Evolutionary conservation across 2,113 vertebrate genomes (phyloP), one percentile per base, ranked within the genome.

Genomic region (Rattus rattus): DNA sequence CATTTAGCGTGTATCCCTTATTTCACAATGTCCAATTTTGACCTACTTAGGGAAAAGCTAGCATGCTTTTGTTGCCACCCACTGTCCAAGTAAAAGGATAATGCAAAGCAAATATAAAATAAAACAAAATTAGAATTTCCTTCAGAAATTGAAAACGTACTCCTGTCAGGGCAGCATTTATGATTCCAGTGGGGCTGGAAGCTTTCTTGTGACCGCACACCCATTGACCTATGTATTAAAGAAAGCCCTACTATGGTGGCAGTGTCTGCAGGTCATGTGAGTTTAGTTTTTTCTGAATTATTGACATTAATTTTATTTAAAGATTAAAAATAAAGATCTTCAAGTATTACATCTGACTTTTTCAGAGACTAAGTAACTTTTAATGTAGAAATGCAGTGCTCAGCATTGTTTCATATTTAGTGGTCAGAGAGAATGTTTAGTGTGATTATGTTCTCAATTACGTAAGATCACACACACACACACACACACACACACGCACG

Each of bases 31-130:
- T 73, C 95, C 2, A 1, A 3, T 94, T 98, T 52, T 86, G 39
- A 90, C 0, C 1, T 96, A 61, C 52, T 97, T 97, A 92, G 65
- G 92, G 59, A 87, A 94, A 90, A 95, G 28, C 87, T 96, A 76
- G 70, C 39, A 3, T 95, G 59, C 5, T 17, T 96, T 22, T 54
- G 88, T 87, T 76, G 36, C 70, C 52, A 70, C 47, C 5, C 26
- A 86, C 28, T 96, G 36, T 73, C 80, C 59, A 81, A 94, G 63
- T 94, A 90, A 92, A 84, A 95, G 73, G 96, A 83, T 91, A 49
- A 14, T 95, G 52, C 75, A 96, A 94, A 92, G 7, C 28, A 88
- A 91, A 61, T 88, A 17, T 94, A 28, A 33, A 75, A 87, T 81
- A 76, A 88, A 33, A 36, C 76, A 20, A 85, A 88, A 76, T 84